phyloP scores from a whole-genome alignment of 2,113 vertebrate species.

The Stictonetta naevosa region DNA sequence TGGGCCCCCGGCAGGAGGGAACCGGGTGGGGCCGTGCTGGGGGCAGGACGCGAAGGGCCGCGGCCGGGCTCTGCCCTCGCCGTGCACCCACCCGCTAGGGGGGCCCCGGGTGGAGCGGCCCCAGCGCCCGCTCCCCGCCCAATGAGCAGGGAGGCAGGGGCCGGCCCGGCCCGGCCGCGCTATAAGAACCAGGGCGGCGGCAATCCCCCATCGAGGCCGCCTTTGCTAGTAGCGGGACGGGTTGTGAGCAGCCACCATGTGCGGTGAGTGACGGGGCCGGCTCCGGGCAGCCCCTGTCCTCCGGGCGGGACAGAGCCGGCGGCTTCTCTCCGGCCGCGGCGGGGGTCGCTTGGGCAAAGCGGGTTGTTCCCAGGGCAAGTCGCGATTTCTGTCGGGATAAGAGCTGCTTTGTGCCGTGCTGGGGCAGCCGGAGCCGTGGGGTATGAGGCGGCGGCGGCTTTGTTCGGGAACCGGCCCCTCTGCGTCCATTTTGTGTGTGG shows the following conservation, averaged over 20 bases:
- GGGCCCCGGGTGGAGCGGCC: not conserved
- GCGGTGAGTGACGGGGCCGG: conserved; percentile 51
- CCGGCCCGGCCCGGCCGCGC: not conserved
- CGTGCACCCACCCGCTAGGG: not conserved
- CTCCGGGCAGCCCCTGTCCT: not conserved
- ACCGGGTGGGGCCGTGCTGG: not conserved
- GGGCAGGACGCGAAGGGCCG: not conserved
- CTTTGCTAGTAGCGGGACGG: not conserved
- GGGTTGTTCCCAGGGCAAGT: not conserved
- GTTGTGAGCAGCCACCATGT: conserved; percentile 8
- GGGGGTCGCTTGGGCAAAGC: not conserved
- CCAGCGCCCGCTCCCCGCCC: not conserved
- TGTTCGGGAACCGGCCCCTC: not conserved
- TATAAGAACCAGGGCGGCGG: conserved; percentile 38
- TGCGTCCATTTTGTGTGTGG: not conserved
- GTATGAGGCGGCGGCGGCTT: not conserved
- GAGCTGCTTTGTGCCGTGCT: not conserved
- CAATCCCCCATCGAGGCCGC: fast-evolving
- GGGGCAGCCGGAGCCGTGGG: not conserved
- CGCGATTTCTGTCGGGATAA: not conserved
- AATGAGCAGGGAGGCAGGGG: conserved; percentile 1
- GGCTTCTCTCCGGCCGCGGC: not conserved
- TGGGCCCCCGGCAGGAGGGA: too few species aligned
- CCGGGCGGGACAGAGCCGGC: not conserved
- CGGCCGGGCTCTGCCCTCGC: not conserved